Base-by-base conservation (phyloP, 2,113 vertebrate species). In the Brienomyrus longianalis region DNA sequence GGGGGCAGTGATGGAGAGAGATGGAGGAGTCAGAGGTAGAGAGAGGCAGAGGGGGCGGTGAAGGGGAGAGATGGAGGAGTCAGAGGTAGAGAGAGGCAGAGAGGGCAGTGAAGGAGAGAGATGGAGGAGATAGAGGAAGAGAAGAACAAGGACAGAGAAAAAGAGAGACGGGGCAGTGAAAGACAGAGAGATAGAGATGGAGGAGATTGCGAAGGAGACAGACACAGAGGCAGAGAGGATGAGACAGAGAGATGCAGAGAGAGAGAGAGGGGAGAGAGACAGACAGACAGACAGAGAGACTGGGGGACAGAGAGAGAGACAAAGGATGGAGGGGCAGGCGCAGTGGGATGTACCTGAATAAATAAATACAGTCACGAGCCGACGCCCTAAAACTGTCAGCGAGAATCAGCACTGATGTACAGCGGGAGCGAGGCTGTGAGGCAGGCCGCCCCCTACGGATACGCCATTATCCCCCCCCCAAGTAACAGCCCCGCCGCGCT, bases 341-440 rank as follows among this genome's bases (percentile, higher is more conserved):
- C 93, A 91, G 90, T 88, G 91, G 90, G 90, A 74, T 87, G 80
- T 90, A 92, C 93, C 91, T 90, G 91, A 93, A 96, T 95, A 95
- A 95, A 95, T 96, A 95, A 95, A 95, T 93, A 95, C 93, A 90
- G 93, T 93, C 94, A 93, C 91, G 92, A 93, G 93, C 94, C 92
- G 88, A 92, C 94, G 95, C 89, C 95, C 95, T 95, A 91, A 95
- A 96, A 96, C 93, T 96, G 95, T 96, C 95, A 95, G 95, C 94
- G 95, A 93, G 91, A 94, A 96, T 96, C 95, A 96, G 94, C 93
- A 93, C 92, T 86, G 50, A 91, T 47, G 87, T 90, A 48, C 91
- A 94, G 92, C 90, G 91, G 89, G 66, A 94, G 91, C 91, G 66
- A 94, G 92, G 93, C 91, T 31, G 62, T 4, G 62, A 70, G 27